A percentile compares a stretch with the other conserved stretches of the same genome.
These are phyloP conservation scores for Poecilia latipinna DNA, from an alignment of 2,113 vertebrate genomes.

Conservation along the genomic window DNA sequence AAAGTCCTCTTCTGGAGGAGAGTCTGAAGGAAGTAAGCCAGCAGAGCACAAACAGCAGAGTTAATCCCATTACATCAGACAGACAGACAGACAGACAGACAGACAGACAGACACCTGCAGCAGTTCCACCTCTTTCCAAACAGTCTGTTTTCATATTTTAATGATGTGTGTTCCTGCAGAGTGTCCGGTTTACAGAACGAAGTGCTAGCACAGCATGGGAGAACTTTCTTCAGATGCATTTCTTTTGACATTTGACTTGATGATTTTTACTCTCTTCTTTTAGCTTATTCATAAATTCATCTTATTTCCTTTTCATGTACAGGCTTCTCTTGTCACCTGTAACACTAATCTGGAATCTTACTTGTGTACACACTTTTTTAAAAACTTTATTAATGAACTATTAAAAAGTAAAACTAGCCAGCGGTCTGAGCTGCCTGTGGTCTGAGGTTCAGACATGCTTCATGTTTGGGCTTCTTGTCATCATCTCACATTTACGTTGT, in stretches of 20 bases:
- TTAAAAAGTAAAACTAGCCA: too few species aligned
- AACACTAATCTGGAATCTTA: too few species aligned
- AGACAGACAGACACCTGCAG: too few species aligned
- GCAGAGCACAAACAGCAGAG: background rate
- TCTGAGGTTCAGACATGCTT: background rate
- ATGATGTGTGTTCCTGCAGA: slow-evolving; percentile 6
- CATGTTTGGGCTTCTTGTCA: background rate
- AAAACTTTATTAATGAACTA: background rate
- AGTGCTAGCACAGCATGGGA: slow-evolving; percentile 5
- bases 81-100: too few species aligned
- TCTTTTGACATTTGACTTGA: slow-evolving; percentile 23
- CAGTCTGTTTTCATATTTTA: slow-evolving; percentile 73
- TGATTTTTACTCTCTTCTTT: slow-evolving; percentile 48
- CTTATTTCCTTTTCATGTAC: slow-evolving; percentile 13
- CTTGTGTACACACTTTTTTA: too few species aligned
- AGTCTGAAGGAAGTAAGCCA: background rate
- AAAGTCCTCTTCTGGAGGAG: background rate
- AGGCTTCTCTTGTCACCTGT: slow-evolving; percentile 8
- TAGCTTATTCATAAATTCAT: slow-evolving; percentile 33
- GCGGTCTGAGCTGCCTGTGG: background rate
- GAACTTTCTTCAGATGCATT: slow-evolving; percentile 3
- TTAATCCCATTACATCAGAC: too few species aligned
- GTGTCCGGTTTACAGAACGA: slow-evolving; percentile 47
- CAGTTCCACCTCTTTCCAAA: slow-evolving; percentile 20
- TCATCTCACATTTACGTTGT: background rate